A percentile compares a stretch with the other conserved stretches of the same genome.
These are phyloP conservation scores for Popillia japonica DNA, from an alignment of 1,140 invertebrate genomes.

Conservation along the genomic window DNA sequence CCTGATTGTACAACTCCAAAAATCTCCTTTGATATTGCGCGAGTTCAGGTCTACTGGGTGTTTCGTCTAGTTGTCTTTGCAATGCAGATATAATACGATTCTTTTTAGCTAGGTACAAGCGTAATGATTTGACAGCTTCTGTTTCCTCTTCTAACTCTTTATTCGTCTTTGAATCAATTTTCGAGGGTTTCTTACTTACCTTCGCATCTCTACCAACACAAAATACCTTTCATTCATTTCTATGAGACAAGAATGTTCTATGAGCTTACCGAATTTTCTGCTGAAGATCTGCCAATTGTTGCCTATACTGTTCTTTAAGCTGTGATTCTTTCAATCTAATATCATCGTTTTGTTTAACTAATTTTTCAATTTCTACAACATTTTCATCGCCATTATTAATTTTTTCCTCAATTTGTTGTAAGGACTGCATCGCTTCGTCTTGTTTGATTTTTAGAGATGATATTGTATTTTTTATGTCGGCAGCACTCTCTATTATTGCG, in stretches of 20 bases:
- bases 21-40: conserved; percentile 95
- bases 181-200: conserved; percentile 63
- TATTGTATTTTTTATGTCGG: not conserved
- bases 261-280: conserved; percentile 65
- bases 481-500: not conserved
- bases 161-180: conserved; percentile 62
- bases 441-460: conserved; percentile 4
- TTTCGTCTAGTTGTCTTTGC: conserved; percentile 85
- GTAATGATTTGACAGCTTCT: conserved; percentile 65
- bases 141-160: conserved; percentile 68
- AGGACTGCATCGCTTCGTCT: conserved; percentile 15
- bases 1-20: conserved; percentile 96
- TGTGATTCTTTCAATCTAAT: conserved; percentile 77
- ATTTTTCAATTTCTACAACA: conserved; percentile 69
- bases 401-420: conserved; percentile 30
- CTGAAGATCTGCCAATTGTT: conserved; percentile 69
- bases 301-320: conserved; percentile 80
- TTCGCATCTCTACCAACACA: conserved; percentile 50
- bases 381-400: conserved; percentile 60
- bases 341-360: conserved; percentile 76
- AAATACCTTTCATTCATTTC: not conserved
- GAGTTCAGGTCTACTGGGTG: conserved; percentile 90
- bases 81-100: conserved; percentile 83
- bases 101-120: conserved; percentile 77
- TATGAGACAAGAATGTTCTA: not conserved